Evolutionary conservation across 2,797 vertebrate genomes (phyloP), one percentile per base, ranked within the genome.

Genomic region (Lepus townsendii): DNA sequence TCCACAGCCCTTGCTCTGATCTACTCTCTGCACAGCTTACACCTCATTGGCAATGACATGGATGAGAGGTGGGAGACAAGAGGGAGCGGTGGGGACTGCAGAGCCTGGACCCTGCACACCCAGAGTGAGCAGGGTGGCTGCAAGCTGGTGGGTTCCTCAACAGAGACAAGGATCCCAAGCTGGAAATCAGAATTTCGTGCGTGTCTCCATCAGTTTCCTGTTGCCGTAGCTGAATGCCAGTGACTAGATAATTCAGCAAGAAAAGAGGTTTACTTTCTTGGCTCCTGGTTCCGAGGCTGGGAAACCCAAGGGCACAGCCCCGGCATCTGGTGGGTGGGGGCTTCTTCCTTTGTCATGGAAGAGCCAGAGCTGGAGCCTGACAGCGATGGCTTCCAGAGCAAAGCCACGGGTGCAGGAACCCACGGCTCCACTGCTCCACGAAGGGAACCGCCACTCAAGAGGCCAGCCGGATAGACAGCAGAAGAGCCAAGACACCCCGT

Each of bases 51-150:
- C 0, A 50, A 14, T 5, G 38, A 57, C 12, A 78, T 32, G 5
- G 16, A 30, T 6, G 20, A 0, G 11, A 38, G 27, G 9, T 3
- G 10, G 69, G 32, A 85, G 77, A 47, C 32, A 26, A 14, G 47
- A 30, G 62, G 63, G 63, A 22, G 65, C 0, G 1, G 3, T 1
- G 5, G 60, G 54, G 17, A 38, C 63, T 24, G 69, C 0, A 0
- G 63, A 14, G 7, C 22, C 38, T 2, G 19, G 47, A 69, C 38
- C 9, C 17, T 27, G 0, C 19, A 88, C 10, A 26, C 10, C n/a
- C 47, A 42, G 79, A 57, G 42, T 8, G 5, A 47, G 19, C 2
- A 17, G 50, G 11, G 22, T 1, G 10, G 16, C 50, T 9, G 16
- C 22, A 47, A 35, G 3, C 22, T 7, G 4, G 52, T 0, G 4